A percentile compares a stretch with the other conserved stretches of the same genome.
phyloP scores from a whole-genome alignment of 2,888 invertebrate genomes.

The Ceraclea dissimilis region DNA sequence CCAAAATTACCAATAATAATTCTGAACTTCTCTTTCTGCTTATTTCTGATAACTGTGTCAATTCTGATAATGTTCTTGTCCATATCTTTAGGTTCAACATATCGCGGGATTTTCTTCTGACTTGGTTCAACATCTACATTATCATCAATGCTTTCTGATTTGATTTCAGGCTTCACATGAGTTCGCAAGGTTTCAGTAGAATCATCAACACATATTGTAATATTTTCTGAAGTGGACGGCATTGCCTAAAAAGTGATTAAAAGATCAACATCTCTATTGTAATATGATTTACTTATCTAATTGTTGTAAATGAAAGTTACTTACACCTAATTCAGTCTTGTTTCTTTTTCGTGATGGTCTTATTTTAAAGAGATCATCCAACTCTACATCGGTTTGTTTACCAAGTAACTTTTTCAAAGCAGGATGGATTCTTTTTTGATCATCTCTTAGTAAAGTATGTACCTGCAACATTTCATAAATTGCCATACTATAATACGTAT shows the following conservation, averaged over 20 bases:
- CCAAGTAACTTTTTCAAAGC: constrained; percentile 67
- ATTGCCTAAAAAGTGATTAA: constrained; percentile 1
- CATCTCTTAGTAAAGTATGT: constrained; percentile 34
- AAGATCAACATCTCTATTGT: no score
- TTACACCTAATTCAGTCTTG: constrained; percentile 28
- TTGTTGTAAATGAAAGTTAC: no score
- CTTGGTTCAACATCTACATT: neutral
- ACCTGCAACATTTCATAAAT: constrained; percentile 31
- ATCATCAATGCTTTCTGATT: neutral
- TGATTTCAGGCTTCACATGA: neutral
- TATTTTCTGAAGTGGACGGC: constrained; percentile 6
- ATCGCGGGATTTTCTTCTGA: constrained; percentile 31
- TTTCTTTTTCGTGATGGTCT: constrained; percentile 44
- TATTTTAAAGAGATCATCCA: constrained; percentile 42
- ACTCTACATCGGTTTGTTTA: constrained; percentile 43
- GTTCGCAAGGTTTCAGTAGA: constrained; percentile 10
- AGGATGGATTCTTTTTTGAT: constrained; percentile 61
- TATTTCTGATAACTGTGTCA: constrained; percentile 45
- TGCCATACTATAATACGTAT: neutral
- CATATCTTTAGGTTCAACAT: constrained; percentile 38
- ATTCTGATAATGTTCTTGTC: constrained; percentile 38
- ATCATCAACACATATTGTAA: constrained; percentile 17
- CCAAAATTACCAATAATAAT: constrained; percentile 40
- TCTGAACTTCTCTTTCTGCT: constrained; percentile 48
- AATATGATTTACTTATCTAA: no score